Evolutionary conservation across 1,140 invertebrate genomes (phyloP), one percentile per base, ranked within the genome.

Genomic region (Microvelia longipes): DNA sequence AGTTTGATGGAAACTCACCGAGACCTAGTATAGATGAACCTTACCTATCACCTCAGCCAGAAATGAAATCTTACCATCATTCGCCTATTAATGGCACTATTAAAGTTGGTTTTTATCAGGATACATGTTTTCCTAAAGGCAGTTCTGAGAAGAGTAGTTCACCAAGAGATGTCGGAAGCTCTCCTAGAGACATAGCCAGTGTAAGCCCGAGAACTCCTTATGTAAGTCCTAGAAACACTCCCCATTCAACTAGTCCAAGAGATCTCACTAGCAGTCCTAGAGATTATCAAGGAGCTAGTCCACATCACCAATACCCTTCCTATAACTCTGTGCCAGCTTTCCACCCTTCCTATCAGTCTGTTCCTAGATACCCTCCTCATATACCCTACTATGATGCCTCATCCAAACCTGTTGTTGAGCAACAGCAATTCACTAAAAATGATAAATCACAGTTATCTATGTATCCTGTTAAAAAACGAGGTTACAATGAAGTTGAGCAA

Each of bases 101-200:
- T 1, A 83, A 88, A 71, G 88, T 88, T 50, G 88, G 88, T 1
- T 90, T 90, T 75, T 90, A 90, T 77, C 88, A 90, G 78, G 88
- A 90, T 72, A 90, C 87, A 0, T 74, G 72, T 29, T 86, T 85
- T 66, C 85, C 85, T 1, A 87, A 87, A 79, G 87, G 85, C 73
- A 88, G 86, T 73, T 87, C 87, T 1, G 87, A 89, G 69, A 88
- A 88, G 76, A 87, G 85, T 73, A 87, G 85, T 75, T 76, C 75
- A 69, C 76, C 76, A 11, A 66, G 75, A 69, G 75, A 77, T 30
- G 72, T 70, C 35, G 67, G 70, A 2, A 76, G 75, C 63, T 76
- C 75, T 26, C 76, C 76, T 19, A 68, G 75, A 65, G 75, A 77
- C 35, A 71, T 73, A 5, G 68, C 71, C 15, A 74, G 72, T 67